Evolutionary conservation across 2,888 invertebrate genomes (phyloP), one percentile per base, ranked within the genome.

Genomic region (Amphiduros pacificus): DNA sequence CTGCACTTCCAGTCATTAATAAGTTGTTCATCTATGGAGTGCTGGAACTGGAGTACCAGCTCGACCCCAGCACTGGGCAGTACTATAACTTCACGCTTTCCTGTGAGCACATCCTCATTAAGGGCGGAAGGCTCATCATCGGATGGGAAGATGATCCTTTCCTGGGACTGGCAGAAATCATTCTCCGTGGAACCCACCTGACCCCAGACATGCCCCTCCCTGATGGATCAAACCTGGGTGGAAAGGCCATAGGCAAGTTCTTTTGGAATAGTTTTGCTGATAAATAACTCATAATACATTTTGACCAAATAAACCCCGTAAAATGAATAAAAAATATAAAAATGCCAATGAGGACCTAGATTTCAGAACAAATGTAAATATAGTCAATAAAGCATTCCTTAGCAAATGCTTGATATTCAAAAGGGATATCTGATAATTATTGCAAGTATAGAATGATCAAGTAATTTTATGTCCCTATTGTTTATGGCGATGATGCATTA

Each of bases 61-160:
- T 50, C 2, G n/a, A 22, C 29, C 14, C 29, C 56, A 22, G n/a
- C 9, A 52, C 22, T 36, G 52, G 52, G 1, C 2, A 6, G 20
- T 27, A 28, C 1, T 41, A 14, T 5, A 41, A 57, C 51, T 40
- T 57, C 20, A 51, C 27, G 22, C 20, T 61, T 62, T 2, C 60
- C 52, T 32, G 55, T 29, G 36, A 31, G 2, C 48, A 44, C 32
- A 60, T 60, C 32, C 26, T 60, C 26, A 49, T 60, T 32, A 44
- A 28, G 29, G 52, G 59, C 9, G 67, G 67, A 0, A 67, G 75
- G n/a, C 64, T 80, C 5, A 65, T 74, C 11, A 70, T 73, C 27
- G 80, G 80, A 0, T 79, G 78, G 76, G 67, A 71, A 29, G 58
- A 73, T 6, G 57, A 67, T 11, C 76, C 77, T 1, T 67, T 73